Evolutionary conservation across 2,888 invertebrate species (phyloP), one percentile per base, ranked within the genome.

Genomic region (Drosophila monieri): DNA sequence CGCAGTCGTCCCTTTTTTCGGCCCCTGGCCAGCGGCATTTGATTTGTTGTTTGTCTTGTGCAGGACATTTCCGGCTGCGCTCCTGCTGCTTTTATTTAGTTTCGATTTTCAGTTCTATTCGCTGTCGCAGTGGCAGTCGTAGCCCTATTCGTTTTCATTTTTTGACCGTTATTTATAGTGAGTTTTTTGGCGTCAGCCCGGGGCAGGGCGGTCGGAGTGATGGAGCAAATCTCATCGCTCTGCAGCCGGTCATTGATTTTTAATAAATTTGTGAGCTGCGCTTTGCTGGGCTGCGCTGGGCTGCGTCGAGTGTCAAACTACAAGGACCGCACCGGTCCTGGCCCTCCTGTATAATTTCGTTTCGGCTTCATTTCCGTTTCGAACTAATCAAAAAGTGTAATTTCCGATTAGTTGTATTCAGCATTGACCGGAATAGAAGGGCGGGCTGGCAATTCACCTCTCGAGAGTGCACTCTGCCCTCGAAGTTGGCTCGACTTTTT

Each of bases 311-410:
- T 41, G 39, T 37, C 43, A n/a, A 52, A 51, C 41, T 58, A 70
- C 66, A 74, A 65, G 57, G 56, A 55, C 66, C 43, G 49, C 51
- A 69, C 73, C 61, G 71, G 54, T 46, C 69, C 64, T 59, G 65
- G 57, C 47, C 55, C 66, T 58, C 75, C 74, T 87, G 83, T 89
- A 90, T 91, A 91, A 91, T 91, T 91, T 90, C 90, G 89, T 91
- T 91, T 90, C 88, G 89, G 88, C 86, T 91, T 91, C 90, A 91
- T 91, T 91, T 91, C 91, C 91, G 89, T 88, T 90, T 86, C 85
- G 89, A 89, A 91, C 91, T 91, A 91, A 91, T 91, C 91, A 91
- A 90, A 91, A 91, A 91, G 87, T 91, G 91, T 91, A 91, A 91
- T 91, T 91, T 91, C 91, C 91, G 91, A 91, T 89, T 84, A 88